Base-by-base conservation (phyloP, 2,888 invertebrate genomes). In the Heliconius cydno region DNA sequence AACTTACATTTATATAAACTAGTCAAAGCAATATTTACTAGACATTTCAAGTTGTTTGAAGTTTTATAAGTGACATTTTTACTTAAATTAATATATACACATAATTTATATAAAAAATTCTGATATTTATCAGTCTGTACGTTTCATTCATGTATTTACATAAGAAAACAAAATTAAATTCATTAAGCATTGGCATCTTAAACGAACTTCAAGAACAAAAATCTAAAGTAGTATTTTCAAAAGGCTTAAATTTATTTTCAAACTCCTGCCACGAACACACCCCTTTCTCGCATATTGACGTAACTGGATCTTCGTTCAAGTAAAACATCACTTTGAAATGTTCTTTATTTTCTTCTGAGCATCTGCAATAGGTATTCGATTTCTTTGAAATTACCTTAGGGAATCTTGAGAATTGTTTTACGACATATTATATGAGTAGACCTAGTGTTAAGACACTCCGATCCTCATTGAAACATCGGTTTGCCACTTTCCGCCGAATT, bases 181-280 rank as follows among this genome's bases (percentile, higher is more conserved):
- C 34, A 38, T 38, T n/a, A 70, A 15, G 70, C 6, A 70, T 15
- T 70, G 41, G 25, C 70, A 2, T 41, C 25, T 25, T n/a, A 25
- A 6, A 41, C 25, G 19, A 70, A 41, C 7, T 6, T 38, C n/a
- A 73, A 41, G 67, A 74, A 65, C 90, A 90, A 79, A 89, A 84
- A 46, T 88, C 86, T 9, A 82, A 78, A 19, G 86, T 86, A 22
- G 85, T 81, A 73, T 90, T 86, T 3, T 85, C 67, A 75, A 87
- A 90, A 38, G 88, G 85, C 66, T 82, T 86, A 22, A 92, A 83
- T 85, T 85, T 89, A 30, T 86, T 82, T 81, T 90, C 88, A 79
- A 92, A 91, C 81, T 92, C 88, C 60, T 88, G 84, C 92, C 92
- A 92, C 6, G 90, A 86, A 81, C 92, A 92, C 77, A 91, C 86